These are phyloP conservation scores for Artemia sinica DNA, from an alignment of 2,888 invertebrate species.

Conservation along the genomic window DNA sequence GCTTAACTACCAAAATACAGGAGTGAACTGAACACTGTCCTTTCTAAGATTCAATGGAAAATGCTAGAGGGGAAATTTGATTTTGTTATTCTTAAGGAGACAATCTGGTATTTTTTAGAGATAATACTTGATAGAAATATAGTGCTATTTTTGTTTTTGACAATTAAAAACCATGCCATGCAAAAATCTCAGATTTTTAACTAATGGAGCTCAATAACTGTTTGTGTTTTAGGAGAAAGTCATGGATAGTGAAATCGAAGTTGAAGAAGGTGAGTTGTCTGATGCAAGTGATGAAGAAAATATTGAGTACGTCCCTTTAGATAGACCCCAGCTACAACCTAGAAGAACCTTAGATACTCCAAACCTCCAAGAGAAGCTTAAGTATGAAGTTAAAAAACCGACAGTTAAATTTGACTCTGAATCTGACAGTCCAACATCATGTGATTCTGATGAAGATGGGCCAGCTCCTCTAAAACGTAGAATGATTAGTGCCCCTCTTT, in stretches of 20 bases:
- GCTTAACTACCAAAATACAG: too few species aligned
- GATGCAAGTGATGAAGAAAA: background rate
- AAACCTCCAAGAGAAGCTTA: background rate
- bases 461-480: slow-evolving; percentile 6
- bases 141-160: too few species aligned
- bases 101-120: too few species aligned
- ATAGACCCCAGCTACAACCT: background rate
- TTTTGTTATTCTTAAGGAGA: too few species aligned
- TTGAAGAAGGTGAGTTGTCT: slow-evolving; percentile 11
- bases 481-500: background rate
- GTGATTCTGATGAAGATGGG: slow-evolving; percentile 7
- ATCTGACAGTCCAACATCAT: background rate
- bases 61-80: too few species aligned
- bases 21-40: too few species aligned
- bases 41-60: too few species aligned
- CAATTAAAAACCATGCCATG: too few species aligned
- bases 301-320: background rate
- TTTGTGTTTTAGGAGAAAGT: slow-evolving; percentile 4
- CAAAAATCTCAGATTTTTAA: too few species aligned
- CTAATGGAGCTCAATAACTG: background rate
- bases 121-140: too few species aligned
- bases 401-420: background rate
- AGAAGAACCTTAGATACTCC: background rate
- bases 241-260: background rate
- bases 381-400: background rate